phyloP scores from a whole-genome alignment of 2,797 vertebrate species.

The Cynodonichthys magdalenae region DNA sequence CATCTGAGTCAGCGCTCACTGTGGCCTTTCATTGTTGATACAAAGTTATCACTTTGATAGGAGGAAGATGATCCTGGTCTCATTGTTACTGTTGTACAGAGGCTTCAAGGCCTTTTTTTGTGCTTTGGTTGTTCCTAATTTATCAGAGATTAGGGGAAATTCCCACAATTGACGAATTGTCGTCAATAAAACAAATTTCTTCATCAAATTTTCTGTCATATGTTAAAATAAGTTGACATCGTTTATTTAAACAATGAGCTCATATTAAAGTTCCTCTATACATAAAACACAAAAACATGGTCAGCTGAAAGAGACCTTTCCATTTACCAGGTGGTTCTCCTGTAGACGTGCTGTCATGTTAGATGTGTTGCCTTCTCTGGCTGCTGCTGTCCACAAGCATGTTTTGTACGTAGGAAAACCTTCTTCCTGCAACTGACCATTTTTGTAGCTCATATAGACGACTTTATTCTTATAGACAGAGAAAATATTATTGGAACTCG shows the following conservation, averaged over 20 bases:
- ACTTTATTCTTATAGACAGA: too few species aligned
- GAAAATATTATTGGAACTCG: too few species aligned
- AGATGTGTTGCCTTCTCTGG: too few species aligned
- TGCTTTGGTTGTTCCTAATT: not conserved
- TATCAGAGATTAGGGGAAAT: conserved; percentile 12
- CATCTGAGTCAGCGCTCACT: conserved; percentile 41
- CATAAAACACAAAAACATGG: not conserved
- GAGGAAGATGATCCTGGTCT: conserved; percentile 21
- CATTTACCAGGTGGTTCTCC: too few species aligned
- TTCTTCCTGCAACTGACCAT: too few species aligned
- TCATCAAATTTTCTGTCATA: not conserved
- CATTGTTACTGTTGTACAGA: conserved; percentile 24
- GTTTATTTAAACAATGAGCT: not conserved
- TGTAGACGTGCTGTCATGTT: too few species aligned
- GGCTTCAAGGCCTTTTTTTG: conserved; percentile 19
- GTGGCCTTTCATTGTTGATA: conserved; percentile 49
- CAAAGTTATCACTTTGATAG: conserved; percentile 21
- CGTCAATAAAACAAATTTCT: not conserved
- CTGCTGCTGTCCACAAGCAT: too few species aligned
- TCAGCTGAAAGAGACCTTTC: not conserved
- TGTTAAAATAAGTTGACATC: not conserved
- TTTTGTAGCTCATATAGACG: too few species aligned
- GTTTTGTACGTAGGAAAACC: too few species aligned
- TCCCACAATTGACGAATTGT: conserved; percentile 1
- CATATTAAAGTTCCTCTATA: not conserved